A percentile compares a stretch with the other conserved stretches of the same genome.
phyloP scores from a whole-genome alignment of 2,888 invertebrate genomes.

The Incurvaria masculella region DNA sequence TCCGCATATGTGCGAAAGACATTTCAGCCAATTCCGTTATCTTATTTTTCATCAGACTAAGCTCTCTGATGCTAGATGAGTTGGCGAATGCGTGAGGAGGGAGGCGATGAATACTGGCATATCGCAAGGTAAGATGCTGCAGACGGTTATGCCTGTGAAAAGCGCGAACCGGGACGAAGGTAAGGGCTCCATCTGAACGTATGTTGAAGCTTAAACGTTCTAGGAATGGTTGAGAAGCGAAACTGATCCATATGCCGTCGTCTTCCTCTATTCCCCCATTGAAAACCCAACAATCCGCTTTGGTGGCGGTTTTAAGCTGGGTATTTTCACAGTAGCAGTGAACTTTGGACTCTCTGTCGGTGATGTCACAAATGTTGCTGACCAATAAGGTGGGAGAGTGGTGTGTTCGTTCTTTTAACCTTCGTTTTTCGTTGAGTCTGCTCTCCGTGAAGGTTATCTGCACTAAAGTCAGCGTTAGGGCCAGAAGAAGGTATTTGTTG shows the following conservation, averaged over 20 bases:
- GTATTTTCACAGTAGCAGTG: conserved; percentile 51
- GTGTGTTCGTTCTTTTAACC: conserved; percentile 30
- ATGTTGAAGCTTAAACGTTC: conserved; percentile 69
- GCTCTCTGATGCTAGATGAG: conserved; percentile 64
- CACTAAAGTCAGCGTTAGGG: conserved; percentile 41
- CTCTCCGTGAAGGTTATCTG: conserved; percentile 40
- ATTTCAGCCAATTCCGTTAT: conserved; percentile 65
- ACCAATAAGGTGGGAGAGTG: conserved; percentile 38
- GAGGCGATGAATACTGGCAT: conserved; percentile 69
- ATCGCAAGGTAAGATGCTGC: conserved; percentile 67
- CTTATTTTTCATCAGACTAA: conserved; percentile 66
- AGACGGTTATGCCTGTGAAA: conserved; percentile 64
- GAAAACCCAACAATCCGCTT: conserved; percentile 75
- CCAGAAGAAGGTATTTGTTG: conserved; percentile 38
- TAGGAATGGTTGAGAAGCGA: conserved; percentile 67
- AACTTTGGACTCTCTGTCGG: conserved; percentile 43
- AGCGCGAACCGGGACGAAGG: conserved; percentile 68
- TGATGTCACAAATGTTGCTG: conserved; percentile 46
- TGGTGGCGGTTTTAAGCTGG: conserved; percentile 54
- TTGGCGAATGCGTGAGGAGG: conserved; percentile 74
- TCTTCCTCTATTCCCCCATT: conserved; percentile 57
- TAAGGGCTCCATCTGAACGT: conserved; percentile 65
- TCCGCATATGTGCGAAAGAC: conserved; percentile 71
- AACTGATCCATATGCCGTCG: conserved; percentile 70
- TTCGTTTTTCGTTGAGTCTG: conserved; percentile 33